Evolutionary conservation across 2,797 vertebrate genomes (phyloP), one percentile per base, ranked within the genome.

Genomic region (Sternarchorhynchus goeldii): DNA sequence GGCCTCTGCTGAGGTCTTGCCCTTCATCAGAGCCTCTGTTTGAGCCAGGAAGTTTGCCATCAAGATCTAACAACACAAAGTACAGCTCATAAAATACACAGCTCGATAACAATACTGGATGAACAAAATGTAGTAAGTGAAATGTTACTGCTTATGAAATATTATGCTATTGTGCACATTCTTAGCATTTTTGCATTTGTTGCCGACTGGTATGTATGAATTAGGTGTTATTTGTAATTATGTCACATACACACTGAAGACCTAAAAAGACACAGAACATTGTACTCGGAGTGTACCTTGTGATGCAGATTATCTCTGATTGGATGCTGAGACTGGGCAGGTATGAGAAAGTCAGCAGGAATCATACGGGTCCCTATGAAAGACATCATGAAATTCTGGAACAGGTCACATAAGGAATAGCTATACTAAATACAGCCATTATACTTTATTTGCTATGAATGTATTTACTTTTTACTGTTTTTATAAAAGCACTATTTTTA

Each of bases 1-100:
- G 73, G 96, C 97, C 87, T 99, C 97, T 1, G 96, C 96, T 0
- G 92, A 73, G 0, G 94, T 96, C 85, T 99, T 99, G 4, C 97
- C 97, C 81, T 90, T 98, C 98, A 99, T 99, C 87, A 99, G 81
- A 77, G 98, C 98, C 85, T 99, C 98, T 0, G 96, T 99, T 90
- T 99, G 97, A 60, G 98, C 97, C 80, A 99, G 90, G 86, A 98
- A 99, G 90, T 99, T 99, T 53, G 96, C 95, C 89, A 97, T 78
- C 76, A 99, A 92, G 85, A 99, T 99, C 98, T 99, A 65, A 2
- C 68, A 76, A 18, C 10, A 50, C 7, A 65, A 3, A 53, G 55
- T 53, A 31, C 45, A 14, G 4, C 4, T 65, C 2, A 25, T 55
- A 29, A 59, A 18, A n/a, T 57, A 29, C 25, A 64, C 21, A 6